Evolutionary conservation across 2,888 invertebrate species (phyloP).

Genomic region (Eristalis intricaria): DNA sequence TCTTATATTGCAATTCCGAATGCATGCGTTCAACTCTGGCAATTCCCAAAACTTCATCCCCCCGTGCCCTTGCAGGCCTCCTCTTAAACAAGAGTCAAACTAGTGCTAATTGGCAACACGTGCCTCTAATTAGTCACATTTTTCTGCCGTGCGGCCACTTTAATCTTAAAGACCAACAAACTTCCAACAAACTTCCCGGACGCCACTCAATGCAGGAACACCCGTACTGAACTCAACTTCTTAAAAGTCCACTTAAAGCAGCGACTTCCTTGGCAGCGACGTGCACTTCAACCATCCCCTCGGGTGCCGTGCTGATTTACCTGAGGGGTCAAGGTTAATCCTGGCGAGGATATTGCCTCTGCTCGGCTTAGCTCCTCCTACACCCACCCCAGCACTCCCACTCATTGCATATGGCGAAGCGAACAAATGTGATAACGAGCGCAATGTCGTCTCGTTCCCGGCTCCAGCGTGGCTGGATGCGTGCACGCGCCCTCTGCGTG

Average conservation of each 20-base stretch:
- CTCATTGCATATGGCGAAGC: neutral
- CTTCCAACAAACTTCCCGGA: neutral
- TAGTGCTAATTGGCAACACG: conserved; percentile 3
- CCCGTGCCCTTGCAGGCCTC: neutral
- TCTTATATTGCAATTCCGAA: too few species aligned
- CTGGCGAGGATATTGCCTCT: conserved; percentile 9
- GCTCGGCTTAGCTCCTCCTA: neutral
- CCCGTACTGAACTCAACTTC: neutral
- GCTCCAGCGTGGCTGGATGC: neutral
- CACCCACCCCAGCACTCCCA: neutral
- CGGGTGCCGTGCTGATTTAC: neutral
- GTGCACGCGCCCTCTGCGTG: neutral
- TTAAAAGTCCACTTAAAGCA: conserved; percentile 20
- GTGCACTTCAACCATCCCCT: neutral
- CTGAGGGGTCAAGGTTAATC: conserved; percentile 32
- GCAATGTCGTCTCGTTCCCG: neutral
- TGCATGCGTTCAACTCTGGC: too few species aligned
- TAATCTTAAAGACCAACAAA: conserved; percentile 3
- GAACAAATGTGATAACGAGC: neutral
- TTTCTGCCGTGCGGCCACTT: neutral
- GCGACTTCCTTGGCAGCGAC: neutral
- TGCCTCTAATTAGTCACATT: conserved; percentile 3
- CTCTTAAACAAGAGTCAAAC: neutral
- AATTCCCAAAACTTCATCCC: neutral
- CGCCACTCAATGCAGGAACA: neutral